Evolutionary conservation across 2,888 invertebrate genomes (phyloP).

Genomic region (Acleris laterana): DNA sequence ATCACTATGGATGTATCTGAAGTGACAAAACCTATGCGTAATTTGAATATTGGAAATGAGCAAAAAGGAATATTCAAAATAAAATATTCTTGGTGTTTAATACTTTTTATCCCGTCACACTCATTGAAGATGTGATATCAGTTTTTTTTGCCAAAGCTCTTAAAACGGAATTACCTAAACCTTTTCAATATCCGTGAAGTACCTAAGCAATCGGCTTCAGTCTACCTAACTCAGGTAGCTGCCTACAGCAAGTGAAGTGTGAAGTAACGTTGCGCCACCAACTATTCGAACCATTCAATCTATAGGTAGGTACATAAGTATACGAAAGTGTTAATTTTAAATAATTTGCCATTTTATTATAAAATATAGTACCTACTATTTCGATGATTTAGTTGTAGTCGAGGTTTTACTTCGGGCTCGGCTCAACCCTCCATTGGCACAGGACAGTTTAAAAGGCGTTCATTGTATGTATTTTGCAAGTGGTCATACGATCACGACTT

Average conservation of each 20-base stretch:
- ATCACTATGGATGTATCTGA: no score
- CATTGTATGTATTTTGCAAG: not conserved
- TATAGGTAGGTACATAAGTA: no score
- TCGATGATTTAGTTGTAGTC: no score
- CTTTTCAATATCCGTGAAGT: not conserved
- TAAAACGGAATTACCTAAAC: not conserved
- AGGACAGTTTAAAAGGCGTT: no score
- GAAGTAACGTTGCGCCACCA: not conserved
- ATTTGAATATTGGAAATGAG: not conserved
- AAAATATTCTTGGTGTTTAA: no score
- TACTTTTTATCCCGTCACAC: no score
- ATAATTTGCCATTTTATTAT: no score
- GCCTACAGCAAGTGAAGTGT: not conserved
- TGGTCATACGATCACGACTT: constrained; percentile 13
- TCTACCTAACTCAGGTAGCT: not conserved
- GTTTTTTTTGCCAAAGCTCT: constrained; percentile 11
- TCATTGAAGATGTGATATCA: not conserved
- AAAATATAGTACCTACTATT: no score
- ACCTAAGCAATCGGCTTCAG: not conserved
- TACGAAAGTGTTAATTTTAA: no score
- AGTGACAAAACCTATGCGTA: no score
- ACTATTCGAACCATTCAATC: not conserved
- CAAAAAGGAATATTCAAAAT: not conserved
- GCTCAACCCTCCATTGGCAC: no score
- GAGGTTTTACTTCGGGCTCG: no score